Conservation (phyloP, 2,113 vertebrate species). For the Aramus guarauna region DNA sequence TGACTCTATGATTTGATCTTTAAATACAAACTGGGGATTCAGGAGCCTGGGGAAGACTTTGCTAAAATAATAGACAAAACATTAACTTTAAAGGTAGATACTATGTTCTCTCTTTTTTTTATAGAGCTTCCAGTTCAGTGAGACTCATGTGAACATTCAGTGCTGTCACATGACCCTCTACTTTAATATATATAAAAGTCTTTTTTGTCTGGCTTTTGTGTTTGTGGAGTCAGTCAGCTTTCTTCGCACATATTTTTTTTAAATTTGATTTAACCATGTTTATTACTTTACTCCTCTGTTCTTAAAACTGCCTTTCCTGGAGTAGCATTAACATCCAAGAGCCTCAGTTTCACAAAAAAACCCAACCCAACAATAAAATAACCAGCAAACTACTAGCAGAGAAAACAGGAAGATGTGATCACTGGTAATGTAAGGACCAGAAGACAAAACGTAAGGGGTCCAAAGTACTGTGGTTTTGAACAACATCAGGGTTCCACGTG, state of each 20-base stretch:
- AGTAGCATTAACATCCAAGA: not conserved
- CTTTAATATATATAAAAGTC: not conserved
- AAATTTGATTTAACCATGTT: not conserved
- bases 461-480: not conserved
- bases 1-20: not conserved
- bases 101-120: not conserved
- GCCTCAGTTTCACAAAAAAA: not conserved
- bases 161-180: not conserved
- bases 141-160: not conserved
- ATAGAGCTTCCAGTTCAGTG: not conserved
- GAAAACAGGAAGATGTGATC: not conserved
- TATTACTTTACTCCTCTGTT: not conserved
- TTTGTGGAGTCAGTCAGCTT: not conserved
- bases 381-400: not conserved
- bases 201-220: not conserved
- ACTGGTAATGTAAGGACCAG: not conserved
- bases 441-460: not conserved
- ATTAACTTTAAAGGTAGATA: not conserved
- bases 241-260: not conserved
- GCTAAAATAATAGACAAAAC: not conserved
- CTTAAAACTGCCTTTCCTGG: not conserved
- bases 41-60: not conserved
- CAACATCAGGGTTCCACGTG: not conserved
- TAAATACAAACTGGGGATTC: not conserved
- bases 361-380: not conserved